Conservation (phyloP, 2,797 vertebrate species). For the Tapirus indicus region DNA sequence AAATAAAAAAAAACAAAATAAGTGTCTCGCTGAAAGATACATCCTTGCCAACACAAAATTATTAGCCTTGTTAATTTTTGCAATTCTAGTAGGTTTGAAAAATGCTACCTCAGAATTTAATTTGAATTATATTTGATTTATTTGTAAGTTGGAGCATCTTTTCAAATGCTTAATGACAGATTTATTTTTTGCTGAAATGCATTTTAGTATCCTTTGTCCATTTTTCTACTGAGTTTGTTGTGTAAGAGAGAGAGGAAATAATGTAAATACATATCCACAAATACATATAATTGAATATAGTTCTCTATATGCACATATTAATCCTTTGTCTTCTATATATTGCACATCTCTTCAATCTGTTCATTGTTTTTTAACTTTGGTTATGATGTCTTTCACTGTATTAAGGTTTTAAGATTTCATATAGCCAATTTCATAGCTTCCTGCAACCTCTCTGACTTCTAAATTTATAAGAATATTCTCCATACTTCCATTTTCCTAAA, state of each 20-base stretch:
- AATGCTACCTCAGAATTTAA: background rate
- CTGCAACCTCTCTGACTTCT: background rate
- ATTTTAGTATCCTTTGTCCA: background rate
- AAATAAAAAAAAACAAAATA: too few species aligned
- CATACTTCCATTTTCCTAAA: slow-evolving; percentile 37
- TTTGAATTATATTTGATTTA: slow-evolving; percentile 44
- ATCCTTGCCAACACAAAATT: background rate
- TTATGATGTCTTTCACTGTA: background rate
- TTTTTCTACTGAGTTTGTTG: background rate
- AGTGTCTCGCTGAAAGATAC: background rate
- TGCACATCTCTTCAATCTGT: background rate
- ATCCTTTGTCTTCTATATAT: background rate
- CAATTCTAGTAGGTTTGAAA: background rate
- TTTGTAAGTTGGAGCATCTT: slow-evolving; percentile 49
- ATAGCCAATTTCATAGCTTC: slow-evolving; percentile 18
- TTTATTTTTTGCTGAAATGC: background rate
- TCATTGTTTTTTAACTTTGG: background rate
- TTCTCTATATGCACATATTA: background rate
- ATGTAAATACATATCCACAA: background rate
- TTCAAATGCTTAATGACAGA: background rate
- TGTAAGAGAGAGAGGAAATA: background rate
- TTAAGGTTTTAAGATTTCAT: slow-evolving; percentile 33
- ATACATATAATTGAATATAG: background rate
- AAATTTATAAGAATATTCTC: background rate
- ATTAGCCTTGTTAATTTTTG: background rate